Percentiles rank a stretch among this genome's conserved stretches.
These are phyloP conservation scores for Chymomyza fuscimana DNA, from an alignment of 2,888 invertebrate genomes.

Conservation along the genomic window DNA sequence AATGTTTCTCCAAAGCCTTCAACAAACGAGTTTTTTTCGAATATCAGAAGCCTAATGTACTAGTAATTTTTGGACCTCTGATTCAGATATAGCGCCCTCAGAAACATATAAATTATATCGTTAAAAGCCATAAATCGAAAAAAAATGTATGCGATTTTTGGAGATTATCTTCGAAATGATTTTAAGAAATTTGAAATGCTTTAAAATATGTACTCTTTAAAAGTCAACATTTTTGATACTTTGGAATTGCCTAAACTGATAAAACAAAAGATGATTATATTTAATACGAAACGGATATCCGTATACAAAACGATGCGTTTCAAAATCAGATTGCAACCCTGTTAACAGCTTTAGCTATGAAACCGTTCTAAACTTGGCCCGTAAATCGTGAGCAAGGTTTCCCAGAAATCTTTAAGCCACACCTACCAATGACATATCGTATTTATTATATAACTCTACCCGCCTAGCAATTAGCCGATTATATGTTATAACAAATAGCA, in stretches of 20 bases:
- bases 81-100: too few relatives aligned
- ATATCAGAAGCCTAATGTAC: too few relatives aligned
- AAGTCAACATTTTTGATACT: too few relatives aligned
- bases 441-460: slow-evolving; percentile 11
- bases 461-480: slow-evolving; percentile 36
- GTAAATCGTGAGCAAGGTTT: background rate
- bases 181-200: too few relatives aligned
- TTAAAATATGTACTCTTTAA: too few relatives aligned
- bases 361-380: background rate
- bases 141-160: too few relatives aligned
- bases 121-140: too few relatives aligned
- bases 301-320: background rate
- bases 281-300: background rate
- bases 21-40: too few relatives aligned
- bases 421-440: slow-evolving; percentile 24
- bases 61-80: too few relatives aligned
- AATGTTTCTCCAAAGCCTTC: too few relatives aligned
- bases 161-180: too few relatives aligned
- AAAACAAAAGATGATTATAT: background rate
- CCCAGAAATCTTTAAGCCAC: slow-evolving; percentile 24
- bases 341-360: background rate
- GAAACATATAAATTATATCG: too few relatives aligned
- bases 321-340: background rate
- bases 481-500: background rate
- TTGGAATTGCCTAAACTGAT: background rate